Evolutionary conservation across 2,113 vertebrate species (phyloP).

Genomic region (Aldabrachelys gigantea): DNA sequence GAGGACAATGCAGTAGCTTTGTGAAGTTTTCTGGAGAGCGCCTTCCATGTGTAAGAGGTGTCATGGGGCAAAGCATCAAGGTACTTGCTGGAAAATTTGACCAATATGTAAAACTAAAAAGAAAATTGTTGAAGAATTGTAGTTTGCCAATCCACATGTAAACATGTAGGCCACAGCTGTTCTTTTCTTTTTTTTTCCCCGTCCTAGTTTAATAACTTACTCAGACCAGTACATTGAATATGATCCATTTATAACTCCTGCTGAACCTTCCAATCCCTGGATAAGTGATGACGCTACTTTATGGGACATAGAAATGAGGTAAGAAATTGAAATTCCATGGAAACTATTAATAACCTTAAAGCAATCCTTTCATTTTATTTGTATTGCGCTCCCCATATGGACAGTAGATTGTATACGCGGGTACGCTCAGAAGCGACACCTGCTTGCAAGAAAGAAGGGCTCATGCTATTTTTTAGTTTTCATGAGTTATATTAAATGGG

Average conservation of each 20-base stretch:
- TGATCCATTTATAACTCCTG: constrained; percentile 88
- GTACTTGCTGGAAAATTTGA: neutral
- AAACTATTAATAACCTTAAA: neutral
- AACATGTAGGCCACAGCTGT: neutral
- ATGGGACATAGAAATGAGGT: constrained; percentile 96
- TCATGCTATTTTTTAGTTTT: neutral
- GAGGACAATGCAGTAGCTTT: neutral
- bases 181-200: neutral
- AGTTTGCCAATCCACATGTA: neutral
- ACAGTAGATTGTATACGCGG: neutral
- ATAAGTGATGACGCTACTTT: constrained; percentile 88
- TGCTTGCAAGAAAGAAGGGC: neutral
- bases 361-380: neutral
- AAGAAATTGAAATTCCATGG: constrained; percentile 34
- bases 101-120: neutral
- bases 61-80: neutral
- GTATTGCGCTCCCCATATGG: neutral
- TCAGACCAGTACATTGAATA: constrained; percentile 94
- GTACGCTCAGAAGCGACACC: neutral
- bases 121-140: neutral
- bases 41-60: neutral
- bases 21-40: neutral
- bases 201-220: constrained; percentile 89
- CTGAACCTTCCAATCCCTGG: constrained; percentile 96
- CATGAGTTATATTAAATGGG: neutral